Percentiles rank a stretch among this genome's conserved stretches.
These are phyloP conservation scores for Agrochola lychnidis DNA, from an alignment of 2,888 invertebrate species.

Conservation along the genomic window DNA sequence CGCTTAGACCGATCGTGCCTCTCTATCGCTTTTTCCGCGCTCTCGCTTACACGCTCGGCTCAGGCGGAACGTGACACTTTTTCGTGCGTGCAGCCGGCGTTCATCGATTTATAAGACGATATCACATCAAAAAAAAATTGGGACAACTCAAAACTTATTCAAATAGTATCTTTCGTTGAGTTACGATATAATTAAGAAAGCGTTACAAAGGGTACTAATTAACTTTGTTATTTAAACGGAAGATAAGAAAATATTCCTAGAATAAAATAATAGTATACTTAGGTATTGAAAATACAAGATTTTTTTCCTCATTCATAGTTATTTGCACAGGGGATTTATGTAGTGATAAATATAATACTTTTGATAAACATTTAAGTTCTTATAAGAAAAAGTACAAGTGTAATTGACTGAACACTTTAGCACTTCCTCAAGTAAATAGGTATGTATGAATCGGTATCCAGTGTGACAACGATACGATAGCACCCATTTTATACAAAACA, in stretches of 20 bases:
- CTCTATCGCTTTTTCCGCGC: no score
- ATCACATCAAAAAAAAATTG: no score
- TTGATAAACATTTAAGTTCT: conserved; percentile 6
- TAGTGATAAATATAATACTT: conserved; percentile 10
- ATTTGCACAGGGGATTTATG: conserved; percentile 24
- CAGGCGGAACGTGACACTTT: no score
- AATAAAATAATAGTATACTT: conserved; percentile 4
- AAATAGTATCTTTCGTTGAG: not conserved
- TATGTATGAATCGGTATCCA: not conserved
- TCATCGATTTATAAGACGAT: no score
- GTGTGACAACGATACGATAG: not conserved
- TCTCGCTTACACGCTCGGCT: no score
- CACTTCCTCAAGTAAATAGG: no score
- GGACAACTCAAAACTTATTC: not conserved
- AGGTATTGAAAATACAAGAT: conserved; percentile 7
- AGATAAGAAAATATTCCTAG: conserved; percentile 13
- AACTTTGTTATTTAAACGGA: not conserved
- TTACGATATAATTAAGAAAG: not conserved
- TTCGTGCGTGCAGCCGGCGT: no score
- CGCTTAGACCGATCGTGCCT: no score
- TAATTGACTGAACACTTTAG: conserved; percentile 5
- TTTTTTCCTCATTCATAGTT: conserved; percentile 20
- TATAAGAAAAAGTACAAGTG: not conserved
- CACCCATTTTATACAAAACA: conserved; percentile 7
- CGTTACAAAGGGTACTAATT: not conserved